Percentiles rank a stretch among this genome's conserved stretches.
Evolutionary conservation across 2,797 vertebrate genomes (phyloP).

Genomic region (Trachurus trachurus): DNA sequence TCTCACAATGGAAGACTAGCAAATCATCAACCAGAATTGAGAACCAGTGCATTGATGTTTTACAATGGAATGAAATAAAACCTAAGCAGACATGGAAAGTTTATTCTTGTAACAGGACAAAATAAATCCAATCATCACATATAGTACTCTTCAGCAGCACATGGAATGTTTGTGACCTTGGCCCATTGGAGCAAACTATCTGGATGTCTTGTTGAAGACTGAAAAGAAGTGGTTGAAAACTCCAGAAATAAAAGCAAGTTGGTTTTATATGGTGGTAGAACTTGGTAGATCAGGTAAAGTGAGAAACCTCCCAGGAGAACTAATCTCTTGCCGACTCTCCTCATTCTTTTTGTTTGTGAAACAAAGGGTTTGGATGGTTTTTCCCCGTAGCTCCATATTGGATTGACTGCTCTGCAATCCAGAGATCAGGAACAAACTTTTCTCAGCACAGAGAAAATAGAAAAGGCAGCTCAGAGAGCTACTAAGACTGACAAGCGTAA

Average conservation of each 20-base stretch:
- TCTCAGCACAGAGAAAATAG: background rate
- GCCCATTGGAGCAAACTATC: background rate
- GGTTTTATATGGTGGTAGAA: background rate
- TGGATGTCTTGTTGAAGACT: background rate
- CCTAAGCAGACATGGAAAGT: background rate
- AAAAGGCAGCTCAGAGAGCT: background rate
- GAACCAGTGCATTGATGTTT: background rate
- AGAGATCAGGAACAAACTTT: background rate
- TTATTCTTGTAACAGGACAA: background rate
- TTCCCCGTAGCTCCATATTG: background rate
- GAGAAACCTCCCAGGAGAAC: background rate
- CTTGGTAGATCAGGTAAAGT: background rate
- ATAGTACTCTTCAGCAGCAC: background rate
- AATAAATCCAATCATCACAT: background rate
- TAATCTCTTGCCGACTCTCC: background rate
- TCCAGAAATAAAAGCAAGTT: background rate
- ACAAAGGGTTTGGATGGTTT: background rate
- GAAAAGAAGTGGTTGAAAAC: background rate
- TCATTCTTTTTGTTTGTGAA: background rate
- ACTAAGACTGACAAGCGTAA: background rate
- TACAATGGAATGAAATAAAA: background rate
- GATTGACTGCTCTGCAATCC: background rate
- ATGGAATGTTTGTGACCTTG: background rate
- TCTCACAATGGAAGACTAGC: background rate
- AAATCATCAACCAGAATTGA: background rate